Percentiles rank a stretch among this genome's conserved stretches.
Evolutionary conservation across 2,797 vertebrate genomes (phyloP).

Genomic region (Champsocephalus esox): DNA sequence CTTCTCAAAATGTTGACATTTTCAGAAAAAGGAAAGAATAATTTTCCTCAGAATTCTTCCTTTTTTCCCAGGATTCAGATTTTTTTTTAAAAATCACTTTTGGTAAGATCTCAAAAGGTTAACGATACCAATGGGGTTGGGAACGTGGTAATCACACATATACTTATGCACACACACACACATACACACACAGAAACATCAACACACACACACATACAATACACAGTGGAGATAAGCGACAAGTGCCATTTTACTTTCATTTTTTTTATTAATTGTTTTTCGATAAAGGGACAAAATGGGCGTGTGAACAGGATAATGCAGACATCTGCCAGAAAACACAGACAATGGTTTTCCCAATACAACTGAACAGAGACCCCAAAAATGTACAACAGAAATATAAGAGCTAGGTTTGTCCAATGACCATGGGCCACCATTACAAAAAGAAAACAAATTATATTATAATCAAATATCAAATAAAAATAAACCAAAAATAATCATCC

Average conservation of each 20-base stretch:
- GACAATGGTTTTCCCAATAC: conserved; percentile 99
- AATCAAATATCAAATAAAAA: conserved; percentile 82
- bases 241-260: conserved; percentile 87
- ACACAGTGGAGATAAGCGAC: conserved; percentile 67
- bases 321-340: conserved; percentile 99
- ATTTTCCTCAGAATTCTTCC: too few relatives aligned
- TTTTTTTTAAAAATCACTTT: too few relatives aligned
- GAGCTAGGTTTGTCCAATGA: conserved; percentile 95
- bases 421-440: conserved; percentile 93
- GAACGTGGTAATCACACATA: not conserved
- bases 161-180: conserved; percentile 28
- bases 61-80: too few relatives aligned
- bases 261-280: conserved; percentile 89
- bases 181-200: conserved; percentile 31
- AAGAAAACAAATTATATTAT: conserved; percentile 82
- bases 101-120: not conserved
- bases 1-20: too few relatives aligned
- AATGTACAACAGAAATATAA: conserved; percentile 92
- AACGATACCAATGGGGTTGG: not conserved
- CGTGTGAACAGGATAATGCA: conserved; percentile 99
- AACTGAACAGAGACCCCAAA: conserved; percentile 99
- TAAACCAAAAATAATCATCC: conserved; percentile 91
- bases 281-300: conserved; percentile 99
- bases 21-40: too few relatives aligned
- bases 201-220: conserved; percentile 30